These are phyloP conservation scores for Cuculus canorus DNA, from an alignment of 2,797 vertebrate genomes.

Conservation along the genomic window DNA sequence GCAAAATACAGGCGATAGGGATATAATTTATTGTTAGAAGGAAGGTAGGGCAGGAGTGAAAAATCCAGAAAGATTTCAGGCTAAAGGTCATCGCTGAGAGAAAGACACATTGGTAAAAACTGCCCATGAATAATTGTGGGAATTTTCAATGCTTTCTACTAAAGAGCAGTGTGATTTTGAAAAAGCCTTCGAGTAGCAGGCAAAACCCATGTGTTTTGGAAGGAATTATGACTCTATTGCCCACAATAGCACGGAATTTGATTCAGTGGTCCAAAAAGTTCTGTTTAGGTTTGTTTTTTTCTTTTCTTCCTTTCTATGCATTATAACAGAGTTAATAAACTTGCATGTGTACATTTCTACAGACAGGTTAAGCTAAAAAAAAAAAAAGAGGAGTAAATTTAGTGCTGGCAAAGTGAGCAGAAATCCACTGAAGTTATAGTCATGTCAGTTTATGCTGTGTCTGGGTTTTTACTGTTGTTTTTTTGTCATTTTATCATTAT, in stretches of 20 bases:
- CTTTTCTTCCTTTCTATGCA: neutral
- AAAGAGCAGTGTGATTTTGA: neutral
- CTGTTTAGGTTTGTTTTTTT: neutral
- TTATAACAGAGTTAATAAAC: neutral
- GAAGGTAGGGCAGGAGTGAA: neutral
- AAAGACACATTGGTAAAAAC: neutral
- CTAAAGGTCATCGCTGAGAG: neutral
- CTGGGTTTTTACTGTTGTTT: neutral
- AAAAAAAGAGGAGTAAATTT: neutral
- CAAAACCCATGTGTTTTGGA: neutral
- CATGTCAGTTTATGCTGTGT: neutral
- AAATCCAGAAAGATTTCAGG: neutral
- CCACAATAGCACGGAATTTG: neutral
- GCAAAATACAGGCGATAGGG: neutral
- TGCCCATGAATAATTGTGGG: neutral
- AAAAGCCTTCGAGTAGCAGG: neutral
- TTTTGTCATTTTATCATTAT: neutral
- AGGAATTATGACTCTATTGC: neutral
- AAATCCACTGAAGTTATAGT: neutral
- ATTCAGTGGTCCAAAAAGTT: neutral
- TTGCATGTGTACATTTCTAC: neutral
- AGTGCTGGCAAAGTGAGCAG: neutral
- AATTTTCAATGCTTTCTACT: neutral
- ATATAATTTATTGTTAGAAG: neutral
- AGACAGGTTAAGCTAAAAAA: neutral